phyloP scores from a whole-genome alignment of 2,113 vertebrate species.

The Aphelocoma coerulescens region DNA sequence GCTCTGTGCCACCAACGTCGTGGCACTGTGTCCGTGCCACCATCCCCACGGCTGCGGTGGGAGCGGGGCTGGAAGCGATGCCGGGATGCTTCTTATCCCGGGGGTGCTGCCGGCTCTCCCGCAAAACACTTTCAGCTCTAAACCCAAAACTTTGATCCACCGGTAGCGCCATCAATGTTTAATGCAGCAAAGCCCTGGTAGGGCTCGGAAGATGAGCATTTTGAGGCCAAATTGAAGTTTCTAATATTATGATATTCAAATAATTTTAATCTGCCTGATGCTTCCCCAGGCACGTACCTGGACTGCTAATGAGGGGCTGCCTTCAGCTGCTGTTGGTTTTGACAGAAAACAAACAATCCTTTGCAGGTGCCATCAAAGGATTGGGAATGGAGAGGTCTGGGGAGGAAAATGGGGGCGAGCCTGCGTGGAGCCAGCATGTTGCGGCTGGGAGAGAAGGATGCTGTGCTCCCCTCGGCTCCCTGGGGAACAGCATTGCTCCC shows the following conservation, averaged over 20 bases:
- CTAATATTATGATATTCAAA: constrained; percentile 62
- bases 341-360: constrained; percentile 60
- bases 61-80: rapidly evolving
- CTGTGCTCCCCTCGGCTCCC: rapidly evolving
- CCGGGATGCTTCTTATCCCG: background rate
- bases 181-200: constrained; percentile 63
- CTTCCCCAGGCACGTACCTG: constrained; percentile 35
- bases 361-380: constrained; percentile 21
- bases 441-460: rapidly evolving
- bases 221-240: constrained; percentile 62
- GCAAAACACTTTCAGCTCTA: background rate
- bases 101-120: background rate
- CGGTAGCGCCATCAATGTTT: constrained; percentile 70
- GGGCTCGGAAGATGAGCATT: constrained; percentile 48
- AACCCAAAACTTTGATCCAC: constrained; percentile 65
- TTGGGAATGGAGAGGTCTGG: background rate
- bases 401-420: constrained; percentile 41
- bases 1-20: background rate
- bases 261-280: background rate
- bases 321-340: constrained; percentile 6
- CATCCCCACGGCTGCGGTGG: background rate
- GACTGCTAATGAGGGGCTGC: constrained; percentile 60
- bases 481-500: background rate
- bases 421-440: rapidly evolving
- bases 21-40: background rate